These are phyloP conservation scores for Ariolimax columbianus DNA, from an alignment of 2,888 invertebrate species.

Conservation along the genomic window DNA sequence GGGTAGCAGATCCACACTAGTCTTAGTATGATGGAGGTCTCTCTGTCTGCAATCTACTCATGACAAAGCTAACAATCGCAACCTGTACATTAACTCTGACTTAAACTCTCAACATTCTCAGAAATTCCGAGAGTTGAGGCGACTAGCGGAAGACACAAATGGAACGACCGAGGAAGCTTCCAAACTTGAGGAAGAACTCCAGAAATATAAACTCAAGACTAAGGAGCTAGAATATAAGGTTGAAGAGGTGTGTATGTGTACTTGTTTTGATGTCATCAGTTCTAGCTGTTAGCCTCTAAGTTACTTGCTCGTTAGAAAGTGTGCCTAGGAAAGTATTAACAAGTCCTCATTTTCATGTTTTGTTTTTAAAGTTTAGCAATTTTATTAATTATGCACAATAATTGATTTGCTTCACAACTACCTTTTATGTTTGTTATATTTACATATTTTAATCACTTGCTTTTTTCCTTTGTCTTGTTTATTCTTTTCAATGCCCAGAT, in stretches of 20 bases:
- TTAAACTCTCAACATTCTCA: not conserved
- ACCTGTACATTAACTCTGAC: not conserved
- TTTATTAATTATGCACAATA: too few species aligned
- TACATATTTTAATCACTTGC: too few species aligned
- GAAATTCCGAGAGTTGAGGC: constrained; percentile 29
- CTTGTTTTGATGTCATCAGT: not conserved
- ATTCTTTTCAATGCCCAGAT: too few species aligned
- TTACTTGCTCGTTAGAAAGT: not conserved
- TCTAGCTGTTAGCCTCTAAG: not conserved
- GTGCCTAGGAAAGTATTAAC: not conserved
- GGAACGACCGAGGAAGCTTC: constrained; percentile 54
- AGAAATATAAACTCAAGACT: constrained; percentile 64
- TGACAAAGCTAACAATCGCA: too few species aligned
- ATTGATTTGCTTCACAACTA: too few species aligned
- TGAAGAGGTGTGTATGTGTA: constrained; percentile 65
- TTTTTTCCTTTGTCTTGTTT: too few species aligned
- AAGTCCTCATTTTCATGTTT: not conserved
- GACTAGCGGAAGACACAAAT: constrained; percentile 44
- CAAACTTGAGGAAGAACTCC: constrained; percentile 58
- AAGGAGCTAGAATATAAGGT: constrained; percentile 69
- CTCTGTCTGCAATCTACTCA: too few species aligned
- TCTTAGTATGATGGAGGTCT: too few species aligned
- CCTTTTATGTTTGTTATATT: too few species aligned
- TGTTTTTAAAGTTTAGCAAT: not conserved
- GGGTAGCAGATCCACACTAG: too few species aligned